phyloP scores from a whole-genome alignment of 2,888 invertebrate species.

The Heliothis peltigera region DNA sequence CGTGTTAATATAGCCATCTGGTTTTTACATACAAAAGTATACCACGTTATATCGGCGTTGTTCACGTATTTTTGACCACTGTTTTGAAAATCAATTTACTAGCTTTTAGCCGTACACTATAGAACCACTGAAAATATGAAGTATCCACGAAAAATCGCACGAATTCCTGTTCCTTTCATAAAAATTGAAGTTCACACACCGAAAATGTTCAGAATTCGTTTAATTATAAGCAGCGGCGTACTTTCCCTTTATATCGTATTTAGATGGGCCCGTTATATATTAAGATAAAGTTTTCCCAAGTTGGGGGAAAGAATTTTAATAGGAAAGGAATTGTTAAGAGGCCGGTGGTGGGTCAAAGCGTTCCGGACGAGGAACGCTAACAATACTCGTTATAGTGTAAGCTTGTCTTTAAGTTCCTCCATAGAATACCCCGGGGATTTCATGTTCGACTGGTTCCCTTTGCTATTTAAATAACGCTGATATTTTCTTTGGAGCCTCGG shows the following conservation, averaged over 20 bases:
- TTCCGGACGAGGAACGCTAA: slow-evolving; percentile 71
- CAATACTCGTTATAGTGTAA: slow-evolving; percentile 75
- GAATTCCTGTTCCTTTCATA: slow-evolving; percentile 35
- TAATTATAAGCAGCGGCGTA: slow-evolving; percentile 61
- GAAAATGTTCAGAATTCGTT: slow-evolving; percentile 62
- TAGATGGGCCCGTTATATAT: slow-evolving; percentile 68
- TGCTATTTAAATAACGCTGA: slow-evolving; percentile 73
- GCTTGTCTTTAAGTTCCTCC: slow-evolving; percentile 70
- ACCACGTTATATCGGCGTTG: no score
- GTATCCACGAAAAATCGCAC: slow-evolving; percentile 24
- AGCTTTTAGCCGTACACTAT: slow-evolving; percentile 11
- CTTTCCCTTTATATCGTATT: slow-evolving; percentile 58
- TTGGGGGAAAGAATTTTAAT: slow-evolving; percentile 84
- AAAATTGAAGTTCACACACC: slow-evolving; percentile 57
- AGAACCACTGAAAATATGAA: slow-evolving; percentile 29
- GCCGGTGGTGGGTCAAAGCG: slow-evolving; percentile 78
- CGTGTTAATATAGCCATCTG: slow-evolving; percentile 24
- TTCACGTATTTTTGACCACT: background rate
- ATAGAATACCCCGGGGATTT: slow-evolving; percentile 69
- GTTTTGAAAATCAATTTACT: slow-evolving; percentile 15
- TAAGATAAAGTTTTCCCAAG: slow-evolving; percentile 75
- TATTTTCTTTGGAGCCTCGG: slow-evolving; percentile 66
- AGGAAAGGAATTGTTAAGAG: slow-evolving; percentile 80
- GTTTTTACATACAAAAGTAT: background rate
- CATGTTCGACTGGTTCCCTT: slow-evolving; percentile 71